Evolutionary conservation across 2,888 invertebrate genomes (phyloP), one percentile per base, ranked within the genome.

Genomic region (Harpalus rubripes): DNA sequence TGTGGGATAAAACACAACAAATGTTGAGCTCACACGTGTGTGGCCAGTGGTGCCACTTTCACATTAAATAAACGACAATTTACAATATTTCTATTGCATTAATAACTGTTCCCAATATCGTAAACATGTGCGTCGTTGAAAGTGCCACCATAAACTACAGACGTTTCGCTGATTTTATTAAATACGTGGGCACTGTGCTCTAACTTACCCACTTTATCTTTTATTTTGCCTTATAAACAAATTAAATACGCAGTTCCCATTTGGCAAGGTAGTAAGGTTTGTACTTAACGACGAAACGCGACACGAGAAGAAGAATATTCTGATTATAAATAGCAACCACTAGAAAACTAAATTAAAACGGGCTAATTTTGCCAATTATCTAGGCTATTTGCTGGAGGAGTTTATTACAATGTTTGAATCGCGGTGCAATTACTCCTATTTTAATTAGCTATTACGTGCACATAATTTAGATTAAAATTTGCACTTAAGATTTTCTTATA

Each of bases 101-200:
- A 86, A 86, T 86, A 86, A 86, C 87, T 85, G 87, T 86, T 87
- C 86, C 86, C 86, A 86, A 86, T 87, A 87, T 86, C 87, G 86
- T 87, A 86, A 87, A 87, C 86, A 85, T 86, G 79, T 76, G 22
- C 18, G 44, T 72, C 72, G 44, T 44, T 74, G 74, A 44, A 15
- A 74, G 56, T 74, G 74, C 74, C 74, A 74, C 74, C 74, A 74
- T 83, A 83, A 83, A 83, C 76, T 61, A 83, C 61, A 26, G 83
- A 65, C 58, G 58, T 83, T 59, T 83, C 10, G n/a, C 61, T 74
- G 76, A 58, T 83, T 83, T 76, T 83, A 83, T 83, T 83, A 61
- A 58, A 59, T 61, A 83, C 76, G 76, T 83, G 83, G 83, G 83
- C 83, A 76, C 74, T 22, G 56, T 22, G 39, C 32, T 82, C 72